Evolutionary conservation across 1,140 invertebrate genomes (phyloP).

Genomic region (Diabrotica undecimpunctata): DNA sequence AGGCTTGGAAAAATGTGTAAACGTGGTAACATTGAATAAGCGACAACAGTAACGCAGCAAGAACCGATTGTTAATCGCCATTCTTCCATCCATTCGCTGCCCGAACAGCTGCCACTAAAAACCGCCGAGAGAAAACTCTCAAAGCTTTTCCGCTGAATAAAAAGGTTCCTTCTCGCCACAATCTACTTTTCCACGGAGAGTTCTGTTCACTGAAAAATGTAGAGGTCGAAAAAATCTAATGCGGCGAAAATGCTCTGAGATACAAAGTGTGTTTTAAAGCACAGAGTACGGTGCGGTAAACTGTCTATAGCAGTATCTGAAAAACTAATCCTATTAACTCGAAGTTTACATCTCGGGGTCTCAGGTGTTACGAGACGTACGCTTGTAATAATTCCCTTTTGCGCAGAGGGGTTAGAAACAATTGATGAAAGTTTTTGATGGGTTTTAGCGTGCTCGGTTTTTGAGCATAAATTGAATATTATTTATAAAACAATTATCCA

Average conservation of each 20-base stretch:
- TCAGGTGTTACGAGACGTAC: not conserved
- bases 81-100: too few relatives aligned
- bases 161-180: not conserved
- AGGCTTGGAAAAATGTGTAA: too few relatives aligned
- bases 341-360: not conserved
- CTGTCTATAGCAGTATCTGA: not conserved
- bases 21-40: too few relatives aligned
- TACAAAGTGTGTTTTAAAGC: slow-evolving; percentile 2
- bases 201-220: not conserved
- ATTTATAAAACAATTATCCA: too few relatives aligned
- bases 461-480: too few relatives aligned
- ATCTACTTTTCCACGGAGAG: not conserved
- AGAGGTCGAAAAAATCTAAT: not conserved
- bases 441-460: too few relatives aligned
- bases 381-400: too few relatives aligned
- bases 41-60: too few relatives aligned
- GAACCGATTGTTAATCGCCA: too few relatives aligned
- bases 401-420: too few relatives aligned
- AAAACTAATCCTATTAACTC: not conserved
- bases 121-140: not conserved
- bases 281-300: not conserved
- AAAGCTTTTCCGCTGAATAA: not conserved
- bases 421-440: too few relatives aligned
- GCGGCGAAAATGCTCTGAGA: not conserved
- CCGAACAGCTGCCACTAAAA: not conserved